Evolutionary conservation across 2,888 invertebrate genomes (phyloP), one percentile per base, ranked within the genome.

Genomic region (Papilio elwesi): DNA sequence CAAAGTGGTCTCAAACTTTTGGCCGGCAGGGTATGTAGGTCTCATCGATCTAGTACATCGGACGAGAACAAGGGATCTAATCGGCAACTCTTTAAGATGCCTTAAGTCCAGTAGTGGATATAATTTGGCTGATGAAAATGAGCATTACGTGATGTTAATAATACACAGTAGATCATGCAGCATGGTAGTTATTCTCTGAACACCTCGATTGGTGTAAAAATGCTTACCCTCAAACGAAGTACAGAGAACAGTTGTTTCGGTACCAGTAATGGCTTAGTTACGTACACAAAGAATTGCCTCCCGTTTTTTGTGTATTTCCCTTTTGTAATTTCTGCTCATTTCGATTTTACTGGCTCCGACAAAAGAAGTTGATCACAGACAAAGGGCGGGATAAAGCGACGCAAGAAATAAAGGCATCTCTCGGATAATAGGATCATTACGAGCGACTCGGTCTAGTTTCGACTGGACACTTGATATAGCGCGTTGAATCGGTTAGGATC

Each of bases 241-340:
- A 36, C 36, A 0, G 10, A 43, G 10, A 43, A 15, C n/a, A 43
- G 15, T 62, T 62, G 15, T 3, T 43, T 62, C 38, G 10, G 13
- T 59, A 62, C 16, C 59, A 53, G 49, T 73, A 74, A 75, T 70
- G 72, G 65, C 62, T 63, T 72, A 70, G 68, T 68, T 65, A 68
- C 36, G 70, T 64, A 70, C 67, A 74, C 74, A 74, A 77, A 77
- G 76, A 77, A 72, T 74, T 74, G 71, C 76, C 62, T 65, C 62
- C 69, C 49, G 75, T 75, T 76, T 74, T 74, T 70, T 71, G 64
- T 70, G 43, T 67, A 52, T 69, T 71, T 69, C 66, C 51, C 70
- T 65, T 74, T 75, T 70, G 68, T 75, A 70, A 75, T 77, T 77
- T 75, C 74, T 74, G 75, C 75, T 77, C 75, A 74, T 76, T 75